Base-by-base conservation (phyloP, 2,113 vertebrate species). In the Lophotis ruficrista region DNA sequence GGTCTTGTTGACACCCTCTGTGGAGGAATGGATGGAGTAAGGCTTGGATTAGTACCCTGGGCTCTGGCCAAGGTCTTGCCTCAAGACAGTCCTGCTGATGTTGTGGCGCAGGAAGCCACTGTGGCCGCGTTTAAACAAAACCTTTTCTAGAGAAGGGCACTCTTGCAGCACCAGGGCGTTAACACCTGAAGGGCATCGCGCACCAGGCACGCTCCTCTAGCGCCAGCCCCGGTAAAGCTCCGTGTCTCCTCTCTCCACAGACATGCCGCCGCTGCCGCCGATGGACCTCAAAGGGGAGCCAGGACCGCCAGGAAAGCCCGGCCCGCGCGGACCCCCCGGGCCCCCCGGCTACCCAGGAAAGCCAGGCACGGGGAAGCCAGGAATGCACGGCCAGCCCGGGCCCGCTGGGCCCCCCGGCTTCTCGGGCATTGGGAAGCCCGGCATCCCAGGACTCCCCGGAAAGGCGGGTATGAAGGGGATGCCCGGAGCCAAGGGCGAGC, bases 221-320 rank as follows among this genome's bases (percentile, higher is more conserved):
- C 0, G 0, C 50, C 8, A 0, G 20, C 50, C 28, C 25, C 43
- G 37, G 38, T 95, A 72, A 96, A 73, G 10, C 22, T 64, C n/a
- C 7, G 1, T 24, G 69, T 96, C 80, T 96, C 35, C 96, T 97
- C 97, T 98, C 45, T 97, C 95, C 91, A 83, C 98, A 99, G 99
- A 99, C 96, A 98, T 99, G 98, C 99, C 99, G 7, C 99, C 99
- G 1, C 93, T 99, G 97, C 96, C 98, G 89, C 98, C 98, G 0
- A 98, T 99, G 97, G 99, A 99, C 72, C 98, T 99, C 85, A 99
- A 99, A 98, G 99, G 99, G 70, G 99, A 99, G 94, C 99, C 99
- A 14, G 99, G 99, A 18, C 99, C 98, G 0, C 99, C 98, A 92
- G 99, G 99, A 38, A 99, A 99, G 83, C 99, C 99, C 1, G 99